Conservation (phyloP, 2,888 invertebrate species). For the Caradrina kadenii region DNA sequence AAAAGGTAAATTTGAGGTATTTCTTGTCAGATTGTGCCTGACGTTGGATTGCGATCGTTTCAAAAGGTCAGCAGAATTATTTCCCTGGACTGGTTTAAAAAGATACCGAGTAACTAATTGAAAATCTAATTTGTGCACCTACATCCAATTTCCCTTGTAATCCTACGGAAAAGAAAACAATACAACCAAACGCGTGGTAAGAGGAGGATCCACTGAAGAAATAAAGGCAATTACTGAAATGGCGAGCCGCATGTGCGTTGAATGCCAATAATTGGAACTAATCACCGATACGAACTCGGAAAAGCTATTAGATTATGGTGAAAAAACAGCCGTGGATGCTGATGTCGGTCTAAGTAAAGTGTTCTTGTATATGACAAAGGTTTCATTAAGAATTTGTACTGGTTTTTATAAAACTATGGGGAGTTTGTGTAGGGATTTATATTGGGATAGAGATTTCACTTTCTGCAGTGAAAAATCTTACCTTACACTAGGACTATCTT, state of each 20-base stretch:
- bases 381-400: slow-evolving; percentile 13
- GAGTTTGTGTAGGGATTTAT: background rate
- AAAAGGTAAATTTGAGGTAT: no score
- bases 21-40: no score
- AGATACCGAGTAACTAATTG: slow-evolving; percentile 12
- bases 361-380: slow-evolving; percentile 19
- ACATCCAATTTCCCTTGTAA: slow-evolving; percentile 37
- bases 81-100: background rate
- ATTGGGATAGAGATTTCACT: background rate
- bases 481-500: no score
- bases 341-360: slow-evolving; percentile 26
- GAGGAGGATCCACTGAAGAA: slow-evolving; percentile 65
- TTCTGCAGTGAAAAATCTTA: no score
- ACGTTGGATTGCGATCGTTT: no score
- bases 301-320: slow-evolving; percentile 63
- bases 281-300: slow-evolving; percentile 70
- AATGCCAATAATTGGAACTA: slow-evolving; percentile 82
- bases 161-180: slow-evolving; percentile 44
- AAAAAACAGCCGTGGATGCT: slow-evolving; percentile 41
- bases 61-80: no score
- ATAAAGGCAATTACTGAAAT: slow-evolving; percentile 80
- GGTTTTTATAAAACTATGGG: slow-evolving; percentile 6
- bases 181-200: slow-evolving; percentile 26
- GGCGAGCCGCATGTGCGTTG: slow-evolving; percentile 78
- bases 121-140: slow-evolving; percentile 36